phyloP scores from a whole-genome alignment of 2,797 vertebrate species.

The Tympanoctomys barrerae region DNA sequence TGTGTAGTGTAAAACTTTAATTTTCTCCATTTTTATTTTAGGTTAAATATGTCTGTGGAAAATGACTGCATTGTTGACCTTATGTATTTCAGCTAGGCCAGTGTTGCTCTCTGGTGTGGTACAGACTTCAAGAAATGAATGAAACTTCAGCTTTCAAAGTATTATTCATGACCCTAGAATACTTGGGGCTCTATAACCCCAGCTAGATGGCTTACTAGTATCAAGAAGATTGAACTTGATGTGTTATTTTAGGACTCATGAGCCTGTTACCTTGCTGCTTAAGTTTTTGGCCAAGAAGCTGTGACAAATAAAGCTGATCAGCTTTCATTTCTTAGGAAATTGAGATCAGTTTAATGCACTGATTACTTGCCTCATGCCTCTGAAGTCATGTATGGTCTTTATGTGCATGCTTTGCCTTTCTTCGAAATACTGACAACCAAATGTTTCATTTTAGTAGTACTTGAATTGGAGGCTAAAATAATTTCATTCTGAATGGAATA shows the following conservation, averaged over 20 bases:
- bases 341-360: conserved; percentile 32
- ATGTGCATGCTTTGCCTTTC: conserved; percentile 6
- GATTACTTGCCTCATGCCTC: conserved; percentile 47
- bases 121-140: conserved; percentile 66
- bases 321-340: conserved; percentile 60
- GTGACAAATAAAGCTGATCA: conserved; percentile 21
- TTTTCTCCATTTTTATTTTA: conserved; percentile 64
- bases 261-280: conserved; percentile 45
- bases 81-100: conserved; percentile 3
- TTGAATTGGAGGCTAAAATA: conserved; percentile 33
- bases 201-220: conserved; percentile 30
- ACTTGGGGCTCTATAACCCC: not conserved
- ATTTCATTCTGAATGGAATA: conserved; percentile 66
- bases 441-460: conserved; percentile 21
- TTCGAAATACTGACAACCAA: conserved; percentile 73
- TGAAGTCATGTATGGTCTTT: conserved; percentile 40
- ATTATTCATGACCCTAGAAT: conserved; percentile 75
- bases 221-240: conserved; percentile 41
- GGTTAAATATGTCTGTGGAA: conserved; percentile 42
- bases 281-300: conserved; percentile 54
- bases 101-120: conserved; percentile 39
- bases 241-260: conserved; percentile 61
- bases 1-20: conserved; percentile 71
- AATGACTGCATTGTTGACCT: conserved; percentile 14
- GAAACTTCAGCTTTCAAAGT: conserved; percentile 48